These are phyloP conservation scores for Quiscalus mexicanus DNA, from an alignment of 2,113 vertebrate genomes.

Conservation along the genomic window DNA sequence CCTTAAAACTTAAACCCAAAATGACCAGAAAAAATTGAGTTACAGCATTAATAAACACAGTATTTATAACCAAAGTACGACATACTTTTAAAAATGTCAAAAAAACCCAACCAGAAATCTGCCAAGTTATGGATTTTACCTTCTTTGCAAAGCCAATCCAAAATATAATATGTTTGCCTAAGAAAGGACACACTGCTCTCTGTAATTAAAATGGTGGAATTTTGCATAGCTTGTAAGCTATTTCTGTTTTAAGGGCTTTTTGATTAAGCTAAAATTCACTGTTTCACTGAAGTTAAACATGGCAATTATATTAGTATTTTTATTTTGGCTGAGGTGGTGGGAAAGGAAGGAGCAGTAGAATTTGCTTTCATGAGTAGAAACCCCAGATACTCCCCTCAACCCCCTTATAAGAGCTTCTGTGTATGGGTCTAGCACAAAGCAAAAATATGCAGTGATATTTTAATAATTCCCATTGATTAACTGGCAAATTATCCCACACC, in stretches of 20 bases:
- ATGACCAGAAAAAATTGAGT: background rate
- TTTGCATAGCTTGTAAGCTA: background rate
- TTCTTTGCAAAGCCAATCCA: background rate
- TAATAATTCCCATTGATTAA: conserved; percentile 63
- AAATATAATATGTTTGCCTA: background rate
- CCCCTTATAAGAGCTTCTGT: background rate
- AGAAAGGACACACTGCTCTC: background rate
- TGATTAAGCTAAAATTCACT: background rate
- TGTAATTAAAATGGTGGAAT: background rate
- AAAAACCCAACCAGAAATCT: background rate
- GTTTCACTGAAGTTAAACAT: background rate
- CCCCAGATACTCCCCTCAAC: background rate
- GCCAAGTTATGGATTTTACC: background rate
- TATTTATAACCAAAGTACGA: background rate
- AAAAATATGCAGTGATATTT: conserved; percentile 29
- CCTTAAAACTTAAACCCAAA: background rate
- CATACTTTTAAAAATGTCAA: background rate
- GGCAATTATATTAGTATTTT: background rate
- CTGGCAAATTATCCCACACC: conserved; percentile 28
- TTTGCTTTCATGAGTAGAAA: background rate
- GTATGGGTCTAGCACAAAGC: background rate
- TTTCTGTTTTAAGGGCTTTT: background rate
- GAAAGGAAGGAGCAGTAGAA: background rate
- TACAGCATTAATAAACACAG: background rate
- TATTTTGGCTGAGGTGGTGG: background rate